These are phyloP conservation scores for Sinhomidia bicolor DNA, from an alignment of 2,888 invertebrate genomes.

Conservation along the genomic window DNA sequence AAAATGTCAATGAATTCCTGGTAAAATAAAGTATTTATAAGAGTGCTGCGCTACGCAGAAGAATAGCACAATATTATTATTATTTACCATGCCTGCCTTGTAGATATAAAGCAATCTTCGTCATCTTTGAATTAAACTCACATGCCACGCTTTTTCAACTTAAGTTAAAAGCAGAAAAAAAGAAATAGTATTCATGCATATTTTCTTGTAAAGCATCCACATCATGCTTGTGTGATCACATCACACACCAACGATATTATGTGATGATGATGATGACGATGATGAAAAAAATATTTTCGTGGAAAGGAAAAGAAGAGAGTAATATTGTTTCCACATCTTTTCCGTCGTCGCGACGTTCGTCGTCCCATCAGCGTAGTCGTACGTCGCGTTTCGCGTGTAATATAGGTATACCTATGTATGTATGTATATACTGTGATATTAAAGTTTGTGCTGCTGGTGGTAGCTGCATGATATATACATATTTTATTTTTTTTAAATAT, in stretches of 20 bases:
- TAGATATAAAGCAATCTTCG: not conserved
- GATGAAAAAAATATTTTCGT: slow-evolving; percentile 19
- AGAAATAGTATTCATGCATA: not conserved
- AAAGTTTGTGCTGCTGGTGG: slow-evolving; percentile 5
- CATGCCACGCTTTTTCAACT: not conserved
- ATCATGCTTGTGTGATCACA: not conserved
- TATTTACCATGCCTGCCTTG: not conserved
- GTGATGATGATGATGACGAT: not conserved
- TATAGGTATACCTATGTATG: not conserved
- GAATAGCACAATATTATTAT: not conserved
- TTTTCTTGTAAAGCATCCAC: not conserved
- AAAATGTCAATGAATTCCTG: slow-evolving; percentile 16
- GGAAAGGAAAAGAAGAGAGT: not conserved
- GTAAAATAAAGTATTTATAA: too few species aligned
- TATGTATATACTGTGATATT: not conserved
- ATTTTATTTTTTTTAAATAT: slow-evolving; percentile 34
- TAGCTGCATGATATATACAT: too few species aligned
- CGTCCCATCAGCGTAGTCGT: slow-evolving; percentile 27
- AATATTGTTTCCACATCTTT: not conserved
- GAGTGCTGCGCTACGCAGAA: not conserved
- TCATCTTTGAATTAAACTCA: not conserved
- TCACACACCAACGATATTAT: not conserved
- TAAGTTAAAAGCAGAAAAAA: not conserved
- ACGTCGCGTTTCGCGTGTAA: too few species aligned
- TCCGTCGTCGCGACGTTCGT: not conserved